A percentile compares a stretch with the other conserved stretches of the same genome.
These are phyloP conservation scores for Deilephila porcellus DNA, from an alignment of 2,888 invertebrate species.

Conservation along the genomic window DNA sequence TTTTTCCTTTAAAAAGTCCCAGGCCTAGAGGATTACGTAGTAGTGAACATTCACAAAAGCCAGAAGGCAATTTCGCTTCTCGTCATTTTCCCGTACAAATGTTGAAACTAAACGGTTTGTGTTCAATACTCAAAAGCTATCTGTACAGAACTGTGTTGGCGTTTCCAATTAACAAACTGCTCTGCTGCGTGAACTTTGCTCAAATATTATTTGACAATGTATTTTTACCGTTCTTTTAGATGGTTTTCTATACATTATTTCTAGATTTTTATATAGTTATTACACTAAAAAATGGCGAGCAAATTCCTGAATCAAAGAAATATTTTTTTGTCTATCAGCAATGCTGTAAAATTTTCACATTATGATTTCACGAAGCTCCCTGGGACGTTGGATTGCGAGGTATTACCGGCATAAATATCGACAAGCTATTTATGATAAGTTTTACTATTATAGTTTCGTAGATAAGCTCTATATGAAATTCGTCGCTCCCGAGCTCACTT, in stretches of 20 bases:
- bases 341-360: too few relatives aligned
- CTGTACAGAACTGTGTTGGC: background rate
- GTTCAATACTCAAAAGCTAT: constrained; percentile 6
- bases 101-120: constrained; percentile 6
- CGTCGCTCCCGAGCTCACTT: background rate
- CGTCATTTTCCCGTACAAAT: constrained; percentile 1
- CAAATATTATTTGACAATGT: background rate
- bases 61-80: constrained; percentile 1
- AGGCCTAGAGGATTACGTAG: background rate
- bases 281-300: too few relatives aligned
- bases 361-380: too few relatives aligned
- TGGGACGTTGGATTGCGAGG: background rate
- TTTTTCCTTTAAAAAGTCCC: background rate
- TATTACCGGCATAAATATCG: background rate
- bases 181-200: background rate
- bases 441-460: background rate
- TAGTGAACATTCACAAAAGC: background rate
- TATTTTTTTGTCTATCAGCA: too few relatives aligned
- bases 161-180: constrained; percentile 6
- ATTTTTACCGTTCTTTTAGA: background rate
- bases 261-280: too few relatives aligned
- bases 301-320: too few relatives aligned
- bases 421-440: background rate
- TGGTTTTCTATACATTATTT: too few relatives aligned
- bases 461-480: background rate